Conservation (phyloP, 1,140 invertebrate species). For the Scaptomyza montana region DNA sequence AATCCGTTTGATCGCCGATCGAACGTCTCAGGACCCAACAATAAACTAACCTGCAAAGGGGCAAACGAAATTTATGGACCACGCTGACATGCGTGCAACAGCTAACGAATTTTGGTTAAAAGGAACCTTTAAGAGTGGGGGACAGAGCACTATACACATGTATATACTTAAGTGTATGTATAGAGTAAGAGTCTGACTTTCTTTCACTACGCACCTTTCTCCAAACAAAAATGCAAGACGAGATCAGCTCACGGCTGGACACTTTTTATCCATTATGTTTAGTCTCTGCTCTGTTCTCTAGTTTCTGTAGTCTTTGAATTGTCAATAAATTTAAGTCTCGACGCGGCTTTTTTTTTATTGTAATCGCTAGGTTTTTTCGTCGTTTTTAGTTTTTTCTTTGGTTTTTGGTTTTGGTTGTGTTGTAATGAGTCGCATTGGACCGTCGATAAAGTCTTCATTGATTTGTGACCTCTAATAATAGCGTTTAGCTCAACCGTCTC, state of each 20-base stretch:
- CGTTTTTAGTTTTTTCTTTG: too few species aligned
- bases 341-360: conserved; percentile 54
- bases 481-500: conserved; percentile 59
- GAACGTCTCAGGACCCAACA: conserved; percentile 11
- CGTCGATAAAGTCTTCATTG: conserved; percentile 81
- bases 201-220: conserved; percentile 52
- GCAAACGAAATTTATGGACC: conserved; percentile 61
- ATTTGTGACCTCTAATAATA: conserved; percentile 82
- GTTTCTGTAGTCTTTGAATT: conserved; percentile 29
- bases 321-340: conserved; percentile 78
- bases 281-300: conserved; percentile 12
- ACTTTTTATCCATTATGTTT: conserved; percentile 62
- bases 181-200: too few species aligned
- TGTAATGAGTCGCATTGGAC: conserved; percentile 32
- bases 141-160: neutral
- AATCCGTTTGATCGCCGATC: conserved; percentile 67
- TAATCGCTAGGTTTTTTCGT: conserved; percentile 58
- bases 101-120: conserved; percentile 49
- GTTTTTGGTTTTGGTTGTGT: too few species aligned
- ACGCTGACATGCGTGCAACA: conserved; percentile 46
- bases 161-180: too few species aligned
- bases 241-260: conserved; percentile 62
- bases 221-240: conserved; percentile 1
- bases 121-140: neutral
- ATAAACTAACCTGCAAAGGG: conserved; percentile 22